A percentile compares a stretch with the other conserved stretches of the same genome.
Conservation (phyloP, 2,888 invertebrate species). For the Brachylomia viminalis region DNA sequence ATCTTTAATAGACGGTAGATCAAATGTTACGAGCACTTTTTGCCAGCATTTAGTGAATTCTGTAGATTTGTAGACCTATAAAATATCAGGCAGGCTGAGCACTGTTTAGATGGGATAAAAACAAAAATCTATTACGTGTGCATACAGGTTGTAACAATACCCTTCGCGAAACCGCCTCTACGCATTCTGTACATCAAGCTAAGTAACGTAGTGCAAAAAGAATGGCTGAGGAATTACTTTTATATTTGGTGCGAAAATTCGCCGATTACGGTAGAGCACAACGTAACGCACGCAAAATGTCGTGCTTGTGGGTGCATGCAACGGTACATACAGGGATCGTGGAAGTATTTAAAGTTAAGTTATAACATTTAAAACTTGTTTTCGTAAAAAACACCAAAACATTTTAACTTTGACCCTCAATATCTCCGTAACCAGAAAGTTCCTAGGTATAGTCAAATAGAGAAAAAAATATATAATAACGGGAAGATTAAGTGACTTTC, state of each 20-base stretch:
- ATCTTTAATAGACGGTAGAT: slow-evolving; percentile 45
- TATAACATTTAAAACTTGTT: background rate
- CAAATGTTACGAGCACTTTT: slow-evolving; percentile 40
- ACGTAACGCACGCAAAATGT: background rate
- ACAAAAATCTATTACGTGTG: background rate
- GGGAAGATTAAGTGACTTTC: background rate
- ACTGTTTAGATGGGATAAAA: background rate
- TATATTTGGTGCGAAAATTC: background rate
- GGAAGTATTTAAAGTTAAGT: background rate
- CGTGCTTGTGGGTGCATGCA: background rate
- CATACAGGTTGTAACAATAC: background rate
- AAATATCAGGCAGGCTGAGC: slow-evolving; percentile 13
- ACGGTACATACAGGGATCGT: background rate
- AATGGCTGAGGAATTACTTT: background rate
- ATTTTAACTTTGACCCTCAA: background rate
- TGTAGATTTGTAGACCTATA: slow-evolving; percentile 29
- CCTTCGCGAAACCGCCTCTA: background rate
- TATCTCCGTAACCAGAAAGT: background rate
- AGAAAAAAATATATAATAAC: background rate
- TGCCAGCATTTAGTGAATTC: slow-evolving; percentile 39
- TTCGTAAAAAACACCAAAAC: background rate
- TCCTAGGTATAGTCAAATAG: background rate
- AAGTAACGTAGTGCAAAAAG: background rate
- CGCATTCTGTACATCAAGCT: background rate
- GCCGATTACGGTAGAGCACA: background rate